Percentiles rank a stretch among this genome's conserved stretches.
Evolutionary conservation across 1,140 invertebrate species (phyloP).

Genomic region (Oscheius sp.): DNA sequence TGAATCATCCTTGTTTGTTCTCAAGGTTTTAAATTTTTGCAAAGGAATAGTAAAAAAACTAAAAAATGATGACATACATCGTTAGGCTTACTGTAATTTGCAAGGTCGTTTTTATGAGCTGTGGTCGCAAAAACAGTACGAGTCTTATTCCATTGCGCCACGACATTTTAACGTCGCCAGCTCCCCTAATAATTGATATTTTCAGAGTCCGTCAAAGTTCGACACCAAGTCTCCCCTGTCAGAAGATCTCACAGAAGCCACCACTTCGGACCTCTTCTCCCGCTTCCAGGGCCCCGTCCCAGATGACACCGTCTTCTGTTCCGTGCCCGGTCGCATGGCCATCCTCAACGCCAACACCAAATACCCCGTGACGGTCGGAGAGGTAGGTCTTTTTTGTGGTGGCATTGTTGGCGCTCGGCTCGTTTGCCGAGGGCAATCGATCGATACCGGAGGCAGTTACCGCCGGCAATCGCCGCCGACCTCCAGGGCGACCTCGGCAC

Average conservation of each 20-base stretch:
- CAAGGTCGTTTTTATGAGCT: not conserved
- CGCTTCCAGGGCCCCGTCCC: not conserved
- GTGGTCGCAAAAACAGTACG: not conserved
- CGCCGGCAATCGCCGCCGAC: not conserved
- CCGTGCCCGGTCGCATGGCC: not conserved
- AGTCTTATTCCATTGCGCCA: not conserved
- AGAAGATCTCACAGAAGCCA: not conserved
- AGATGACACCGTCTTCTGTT: not conserved
- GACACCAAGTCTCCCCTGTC: not conserved
- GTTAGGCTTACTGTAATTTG: no score
- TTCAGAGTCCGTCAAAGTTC: not conserved
- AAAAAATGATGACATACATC: no score
- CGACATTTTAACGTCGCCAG: not conserved
- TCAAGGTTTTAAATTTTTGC: no score
- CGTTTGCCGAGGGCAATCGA: not conserved
- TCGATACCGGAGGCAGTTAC: not conserved
- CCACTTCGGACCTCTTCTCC: not conserved
- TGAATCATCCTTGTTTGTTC: no score
- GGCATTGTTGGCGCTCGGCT: not conserved
- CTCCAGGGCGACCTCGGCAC: slow-evolving; percentile 4
- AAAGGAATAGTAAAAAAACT: no score
- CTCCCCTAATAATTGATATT: not conserved
- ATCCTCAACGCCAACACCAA: not conserved
- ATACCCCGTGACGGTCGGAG: slow-evolving; percentile 1
- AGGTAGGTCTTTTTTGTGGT: not conserved